Percentiles rank a stretch among this genome's conserved stretches.
phyloP scores from a whole-genome alignment of 1,140 invertebrate species.

The Formica selysi region DNA sequence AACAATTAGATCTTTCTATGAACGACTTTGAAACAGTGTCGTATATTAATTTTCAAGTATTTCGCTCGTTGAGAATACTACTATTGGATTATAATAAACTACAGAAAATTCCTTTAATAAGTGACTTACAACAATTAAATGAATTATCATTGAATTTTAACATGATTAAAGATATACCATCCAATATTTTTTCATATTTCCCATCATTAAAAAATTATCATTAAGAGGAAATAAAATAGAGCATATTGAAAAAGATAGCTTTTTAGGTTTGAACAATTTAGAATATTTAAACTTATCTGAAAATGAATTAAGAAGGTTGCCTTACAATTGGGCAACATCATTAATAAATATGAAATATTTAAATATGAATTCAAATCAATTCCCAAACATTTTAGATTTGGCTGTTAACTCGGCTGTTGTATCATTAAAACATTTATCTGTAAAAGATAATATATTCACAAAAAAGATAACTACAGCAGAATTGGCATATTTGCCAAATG shows the following conservation, averaged over 20 bases:
- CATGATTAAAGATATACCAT: background rate
- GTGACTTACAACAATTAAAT: background rate
- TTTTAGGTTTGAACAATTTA: background rate
- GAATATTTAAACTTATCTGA: constrained; percentile 57
- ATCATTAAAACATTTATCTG: constrained; percentile 36
- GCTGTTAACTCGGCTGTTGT: rapidly evolving
- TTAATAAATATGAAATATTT: constrained; percentile 21
- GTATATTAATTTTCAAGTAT: background rate
- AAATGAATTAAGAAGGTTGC: constrained; percentile 35
- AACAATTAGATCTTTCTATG: constrained; percentile 16
- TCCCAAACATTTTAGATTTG: background rate
- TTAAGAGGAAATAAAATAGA: constrained; percentile 52
- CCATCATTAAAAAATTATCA: constrained; percentile 12
- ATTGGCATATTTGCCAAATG: background rate
- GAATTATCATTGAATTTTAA: constrained; percentile 54
- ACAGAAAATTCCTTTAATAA: background rate
- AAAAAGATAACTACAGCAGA: background rate
- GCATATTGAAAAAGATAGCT: background rate
- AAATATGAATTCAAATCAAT: constrained; percentile 48
- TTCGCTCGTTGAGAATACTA: constrained; percentile 3
- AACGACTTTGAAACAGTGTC: background rate
- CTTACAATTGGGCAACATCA: background rate
- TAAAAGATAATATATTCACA: constrained; percentile 34
- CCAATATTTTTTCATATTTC: background rate
- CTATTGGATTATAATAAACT: constrained; percentile 55